Conservation (phyloP, 2,888 invertebrate genomes). For the Cephus pulcher region DNA sequence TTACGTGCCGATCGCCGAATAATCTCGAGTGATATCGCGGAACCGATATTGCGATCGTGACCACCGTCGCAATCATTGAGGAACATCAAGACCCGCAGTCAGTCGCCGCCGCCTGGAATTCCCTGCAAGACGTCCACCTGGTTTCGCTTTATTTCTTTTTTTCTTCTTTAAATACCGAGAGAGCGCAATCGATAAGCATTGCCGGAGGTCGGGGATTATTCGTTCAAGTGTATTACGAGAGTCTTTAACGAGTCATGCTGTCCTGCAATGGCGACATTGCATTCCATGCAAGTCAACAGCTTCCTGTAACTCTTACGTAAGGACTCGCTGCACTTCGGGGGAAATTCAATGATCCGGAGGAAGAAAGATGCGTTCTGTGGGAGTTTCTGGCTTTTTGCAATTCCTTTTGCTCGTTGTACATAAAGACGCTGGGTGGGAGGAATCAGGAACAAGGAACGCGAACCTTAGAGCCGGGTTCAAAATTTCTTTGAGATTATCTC, state of each 20-base stretch:
- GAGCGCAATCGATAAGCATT: neutral
- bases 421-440: neutral
- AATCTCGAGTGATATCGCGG: neutral
- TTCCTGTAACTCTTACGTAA: neutral
- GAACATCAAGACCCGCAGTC: neutral
- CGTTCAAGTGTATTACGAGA: neutral
- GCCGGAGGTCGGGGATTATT: neutral
- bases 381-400: no score
- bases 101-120: neutral
- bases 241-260: slow-evolving; percentile 9
- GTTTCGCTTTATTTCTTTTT: neutral
- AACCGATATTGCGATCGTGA: no score
- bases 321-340: neutral
- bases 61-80: neutral
- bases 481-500: slow-evolving; percentile 42
- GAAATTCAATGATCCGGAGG: neutral
- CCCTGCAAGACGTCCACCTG: neutral
- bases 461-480: slow-evolving; percentile 26
- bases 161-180: neutral
- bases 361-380: neutral
- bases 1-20: neutral
- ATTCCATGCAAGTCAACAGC: slow-evolving; percentile 19
- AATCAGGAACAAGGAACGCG: neutral
- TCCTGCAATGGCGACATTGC: slow-evolving; percentile 19
- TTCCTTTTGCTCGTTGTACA: no score